A percentile compares a stretch with the other conserved stretches of the same genome.
Conservation (phyloP, 2,113 vertebrate genomes). For the Lampris incognitus region DNA sequence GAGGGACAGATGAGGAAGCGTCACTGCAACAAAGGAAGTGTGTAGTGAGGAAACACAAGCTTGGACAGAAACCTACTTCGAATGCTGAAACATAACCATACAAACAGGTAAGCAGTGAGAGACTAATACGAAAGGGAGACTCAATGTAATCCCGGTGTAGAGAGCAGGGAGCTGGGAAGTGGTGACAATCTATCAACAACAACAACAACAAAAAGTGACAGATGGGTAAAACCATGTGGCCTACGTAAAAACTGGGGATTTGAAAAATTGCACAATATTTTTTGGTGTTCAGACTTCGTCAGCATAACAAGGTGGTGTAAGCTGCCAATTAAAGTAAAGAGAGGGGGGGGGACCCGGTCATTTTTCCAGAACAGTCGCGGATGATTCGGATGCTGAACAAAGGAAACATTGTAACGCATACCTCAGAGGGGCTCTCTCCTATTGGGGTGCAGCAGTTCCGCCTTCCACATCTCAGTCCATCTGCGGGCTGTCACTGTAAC, state of each 20-base stretch:
- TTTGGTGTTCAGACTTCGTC: not conserved
- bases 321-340: not conserved
- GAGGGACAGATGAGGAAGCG: conserved; percentile 76
- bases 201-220: not conserved
- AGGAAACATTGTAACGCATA: conserved; percentile 37
- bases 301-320: not conserved
- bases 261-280: not conserved
- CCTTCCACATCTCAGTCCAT: conserved; percentile 70
- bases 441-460: conserved; percentile 44
- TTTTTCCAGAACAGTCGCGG: not conserved
- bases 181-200: too few relatives aligned
- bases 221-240: not conserved
- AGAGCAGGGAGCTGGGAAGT: not conserved
- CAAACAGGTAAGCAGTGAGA: conserved; percentile 1
- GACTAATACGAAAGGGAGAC: conserved; percentile 7
- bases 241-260: not conserved
- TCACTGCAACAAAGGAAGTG: conserved; percentile 78
- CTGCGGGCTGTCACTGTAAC: conserved; percentile 51
- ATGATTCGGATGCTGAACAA: not conserved
- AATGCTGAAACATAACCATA: conserved; percentile 48
- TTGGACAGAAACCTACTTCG: conserved; percentile 53
- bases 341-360: not conserved
- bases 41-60: conserved; percentile 64
- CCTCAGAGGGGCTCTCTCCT: conserved; percentile 63
- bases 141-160: not conserved